Conservation (phyloP, 2,888 invertebrate species). For the Heterodera filipjevi region DNA sequence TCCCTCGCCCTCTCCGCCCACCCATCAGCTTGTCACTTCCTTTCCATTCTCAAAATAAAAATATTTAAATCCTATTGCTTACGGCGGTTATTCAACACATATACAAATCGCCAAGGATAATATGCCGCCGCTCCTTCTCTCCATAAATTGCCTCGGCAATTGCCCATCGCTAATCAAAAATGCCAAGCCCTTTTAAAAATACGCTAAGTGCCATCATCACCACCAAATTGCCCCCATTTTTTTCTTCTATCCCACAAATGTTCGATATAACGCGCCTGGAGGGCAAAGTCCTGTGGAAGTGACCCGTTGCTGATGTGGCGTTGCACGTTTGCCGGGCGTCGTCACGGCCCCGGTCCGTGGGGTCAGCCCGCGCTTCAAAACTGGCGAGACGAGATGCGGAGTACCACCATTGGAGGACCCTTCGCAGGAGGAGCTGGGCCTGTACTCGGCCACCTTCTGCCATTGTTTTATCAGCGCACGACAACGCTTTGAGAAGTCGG, state of each 20-base stretch:
- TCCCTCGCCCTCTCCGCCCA: too few relatives aligned
- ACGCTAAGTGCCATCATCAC: too few relatives aligned
- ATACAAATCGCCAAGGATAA: too few relatives aligned
- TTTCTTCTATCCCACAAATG: not conserved
- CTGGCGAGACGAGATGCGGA: conserved; percentile 57
- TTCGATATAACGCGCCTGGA: not conserved
- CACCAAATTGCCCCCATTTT: too few relatives aligned
- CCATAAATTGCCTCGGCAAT: too few relatives aligned
- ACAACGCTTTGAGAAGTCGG: conserved; percentile 51
- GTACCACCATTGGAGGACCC: conserved; percentile 56
- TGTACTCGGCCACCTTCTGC: conserved; percentile 43
- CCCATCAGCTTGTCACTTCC: too few relatives aligned
- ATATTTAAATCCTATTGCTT: too few relatives aligned
- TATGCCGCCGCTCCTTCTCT: too few relatives aligned
- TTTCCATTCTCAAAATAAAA: too few relatives aligned
- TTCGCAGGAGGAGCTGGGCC: conserved; percentile 40
- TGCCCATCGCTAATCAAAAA: too few relatives aligned
- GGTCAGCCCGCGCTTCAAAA: conserved; percentile 52
- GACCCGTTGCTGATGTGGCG: conserved; percentile 22
- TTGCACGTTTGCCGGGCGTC: conserved; percentile 22
- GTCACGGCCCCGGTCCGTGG: conserved; percentile 40
- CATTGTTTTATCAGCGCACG: conserved; percentile 58
- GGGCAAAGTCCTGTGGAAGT: conserved; percentile 27
- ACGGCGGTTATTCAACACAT: too few relatives aligned
- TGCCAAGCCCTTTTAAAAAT: too few relatives aligned